A percentile compares a stretch with the other conserved stretches of the same genome.
phyloP scores from a whole-genome alignment of 2,888 invertebrate genomes.

The Hydropsyche betteni region DNA sequence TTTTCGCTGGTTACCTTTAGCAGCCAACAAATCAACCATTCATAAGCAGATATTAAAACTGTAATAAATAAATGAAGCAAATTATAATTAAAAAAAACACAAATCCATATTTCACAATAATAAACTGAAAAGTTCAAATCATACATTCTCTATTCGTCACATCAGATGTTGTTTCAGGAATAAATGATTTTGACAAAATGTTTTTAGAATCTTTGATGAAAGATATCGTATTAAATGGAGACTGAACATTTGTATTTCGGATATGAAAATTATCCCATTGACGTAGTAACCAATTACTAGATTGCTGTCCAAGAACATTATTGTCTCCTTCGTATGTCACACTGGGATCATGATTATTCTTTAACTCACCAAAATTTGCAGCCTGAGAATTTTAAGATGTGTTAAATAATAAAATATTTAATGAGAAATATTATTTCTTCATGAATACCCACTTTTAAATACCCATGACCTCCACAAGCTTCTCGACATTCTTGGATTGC shows the following conservation, averaged over 20 bases:
- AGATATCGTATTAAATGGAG: conserved; percentile 76
- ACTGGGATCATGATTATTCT: conserved; percentile 88
- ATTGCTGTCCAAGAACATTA: conserved; percentile 89
- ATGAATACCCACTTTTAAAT: conserved; percentile 66
- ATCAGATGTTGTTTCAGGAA: conserved; percentile 54
- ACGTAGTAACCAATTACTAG: conserved; percentile 84
- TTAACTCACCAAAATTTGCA: conserved; percentile 84
- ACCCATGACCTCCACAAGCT: conserved; percentile 90
- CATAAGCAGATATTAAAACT: conserved; percentile 78
- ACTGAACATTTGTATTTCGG: conserved; percentile 66
- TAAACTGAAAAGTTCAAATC: not conserved
- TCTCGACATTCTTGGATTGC: conserved; percentile 85
- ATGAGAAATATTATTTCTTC: no score
- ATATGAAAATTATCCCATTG: conserved; percentile 68
- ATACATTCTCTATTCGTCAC: conserved; percentile 58
- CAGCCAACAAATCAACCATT: conserved; percentile 86
- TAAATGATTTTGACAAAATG: conserved; percentile 61
- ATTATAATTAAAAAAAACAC: conserved; percentile 11
- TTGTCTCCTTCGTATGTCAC: conserved; percentile 96
- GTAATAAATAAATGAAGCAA: conserved; percentile 54
- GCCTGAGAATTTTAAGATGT: conserved; percentile 60
- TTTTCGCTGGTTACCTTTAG: conserved; percentile 74
- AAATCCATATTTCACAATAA: conserved; percentile 4
- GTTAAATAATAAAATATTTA: not conserved
- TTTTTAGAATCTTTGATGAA: conserved; percentile 69